Evolutionary conservation across 2,888 invertebrate genomes (phyloP).

Genomic region (Melanostoma scalare): DNA sequence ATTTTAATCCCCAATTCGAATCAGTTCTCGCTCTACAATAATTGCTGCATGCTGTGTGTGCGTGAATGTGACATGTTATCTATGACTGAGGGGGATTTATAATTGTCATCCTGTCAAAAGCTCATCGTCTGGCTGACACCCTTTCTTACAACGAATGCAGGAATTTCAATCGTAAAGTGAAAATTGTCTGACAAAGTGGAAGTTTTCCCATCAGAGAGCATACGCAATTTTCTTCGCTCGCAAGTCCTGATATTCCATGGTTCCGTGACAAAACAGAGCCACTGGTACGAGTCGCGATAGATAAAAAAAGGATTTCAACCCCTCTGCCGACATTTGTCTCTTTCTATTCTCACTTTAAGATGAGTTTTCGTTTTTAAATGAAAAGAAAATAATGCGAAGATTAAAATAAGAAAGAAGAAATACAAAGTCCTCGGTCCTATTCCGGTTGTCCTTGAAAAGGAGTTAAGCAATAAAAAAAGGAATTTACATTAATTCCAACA

Average conservation of each 20-base stretch:
- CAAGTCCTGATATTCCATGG: constrained; percentile 52
- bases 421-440: constrained; percentile 43
- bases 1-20: constrained; percentile 60
- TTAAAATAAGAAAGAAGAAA: constrained; percentile 7
- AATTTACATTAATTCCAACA: constrained; percentile 69
- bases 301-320: constrained; percentile 4
- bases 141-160: constrained; percentile 35
- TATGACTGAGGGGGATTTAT: constrained; percentile 18
- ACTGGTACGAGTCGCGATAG: too few relatives aligned
- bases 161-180: constrained; percentile 19
- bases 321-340: background rate
- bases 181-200: constrained; percentile 11
- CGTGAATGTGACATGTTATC: constrained; percentile 18
- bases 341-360: background rate
- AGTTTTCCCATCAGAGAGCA: constrained; percentile 13
- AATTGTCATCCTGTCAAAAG: constrained; percentile 66
- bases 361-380: constrained; percentile 40
- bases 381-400: constrained; percentile 57
- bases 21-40: constrained; percentile 49
- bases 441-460: constrained; percentile 24
- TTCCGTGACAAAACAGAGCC: constrained; percentile 34
- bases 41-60: constrained; percentile 14
- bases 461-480: constrained; percentile 14
- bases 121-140: constrained; percentile 43
- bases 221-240: constrained; percentile 39